A percentile compares a stretch with the other conserved stretches of the same genome.
Evolutionary conservation across 2,113 vertebrate genomes (phyloP).

Genomic region (Aspidoscelis tigris): DNA sequence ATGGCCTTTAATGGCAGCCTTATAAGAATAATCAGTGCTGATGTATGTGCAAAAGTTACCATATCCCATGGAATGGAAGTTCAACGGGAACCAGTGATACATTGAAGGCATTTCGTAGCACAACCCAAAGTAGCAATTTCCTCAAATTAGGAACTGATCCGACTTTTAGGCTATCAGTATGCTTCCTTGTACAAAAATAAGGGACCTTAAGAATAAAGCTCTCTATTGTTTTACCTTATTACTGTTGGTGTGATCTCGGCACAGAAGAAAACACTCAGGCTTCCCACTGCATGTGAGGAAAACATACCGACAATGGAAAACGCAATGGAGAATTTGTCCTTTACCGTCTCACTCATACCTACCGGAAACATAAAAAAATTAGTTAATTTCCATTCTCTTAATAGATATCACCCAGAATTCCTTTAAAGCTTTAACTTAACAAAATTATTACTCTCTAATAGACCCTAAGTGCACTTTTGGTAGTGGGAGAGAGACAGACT

Average conservation of each 20-base stretch:
- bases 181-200: background rate
- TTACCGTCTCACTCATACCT: conserved; percentile 93
- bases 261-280: conserved; percentile 97
- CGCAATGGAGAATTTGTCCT: conserved; percentile 91
- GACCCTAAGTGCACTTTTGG: background rate
- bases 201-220: background rate
- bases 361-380: conserved; percentile 14
- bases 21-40: no score
- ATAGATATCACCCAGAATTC: background rate
- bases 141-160: background rate
- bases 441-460: background rate
- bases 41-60: no score
- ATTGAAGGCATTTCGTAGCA: background rate
- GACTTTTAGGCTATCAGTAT: background rate
- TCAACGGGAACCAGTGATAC: no score
- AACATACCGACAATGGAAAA: conserved; percentile 99
- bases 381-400: background rate
- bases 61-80: no score
- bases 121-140: background rate
- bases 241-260: conserved; percentile 97
- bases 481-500: no score
- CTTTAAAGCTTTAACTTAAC: background rate
- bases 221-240: conserved; percentile 84
- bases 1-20: no score
- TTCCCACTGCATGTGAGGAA: conserved; percentile 94